Conservation (phyloP, 2,888 invertebrate species). For the Mantis religiosa region DNA sequence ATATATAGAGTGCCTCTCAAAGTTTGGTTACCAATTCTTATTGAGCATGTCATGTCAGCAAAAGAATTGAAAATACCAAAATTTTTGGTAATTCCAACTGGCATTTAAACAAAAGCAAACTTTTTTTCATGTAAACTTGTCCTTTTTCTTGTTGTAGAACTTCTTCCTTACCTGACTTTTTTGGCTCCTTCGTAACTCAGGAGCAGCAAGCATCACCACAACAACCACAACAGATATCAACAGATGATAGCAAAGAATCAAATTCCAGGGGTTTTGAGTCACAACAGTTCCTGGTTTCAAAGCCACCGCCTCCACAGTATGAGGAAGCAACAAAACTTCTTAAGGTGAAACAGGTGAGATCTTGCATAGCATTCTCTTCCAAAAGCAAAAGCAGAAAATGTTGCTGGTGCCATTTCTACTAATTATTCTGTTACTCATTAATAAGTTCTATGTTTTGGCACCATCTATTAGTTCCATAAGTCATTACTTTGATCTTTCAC, state of each 20-base stretch:
- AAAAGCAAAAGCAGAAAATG: too few relatives aligned
- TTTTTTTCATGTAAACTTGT: not conserved
- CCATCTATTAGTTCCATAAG: too few relatives aligned
- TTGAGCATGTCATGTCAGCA: too few relatives aligned
- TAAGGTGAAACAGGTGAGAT: slow-evolving; percentile 41
- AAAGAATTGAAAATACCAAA: too few relatives aligned
- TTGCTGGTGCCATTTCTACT: too few relatives aligned
- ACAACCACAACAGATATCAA: not conserved
- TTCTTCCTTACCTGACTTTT: slow-evolving; percentile 58
- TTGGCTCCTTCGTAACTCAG: slow-evolving; percentile 40
- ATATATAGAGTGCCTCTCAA: too few relatives aligned
- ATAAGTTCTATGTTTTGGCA: too few relatives aligned
- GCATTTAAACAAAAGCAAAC: not conserved
- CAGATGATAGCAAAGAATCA: not conserved
- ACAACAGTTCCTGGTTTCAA: slow-evolving; percentile 37
- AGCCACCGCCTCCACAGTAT: slow-evolving; percentile 64
- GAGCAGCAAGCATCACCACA: not conserved
- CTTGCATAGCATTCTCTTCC: too few relatives aligned
- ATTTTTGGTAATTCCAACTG: not conserved
- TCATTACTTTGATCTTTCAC: too few relatives aligned
- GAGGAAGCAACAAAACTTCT: slow-evolving; percentile 65
- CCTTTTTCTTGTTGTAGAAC: slow-evolving; percentile 38
- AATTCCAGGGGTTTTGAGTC: slow-evolving; percentile 36
- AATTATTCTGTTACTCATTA: too few relatives aligned
- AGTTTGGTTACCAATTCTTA: too few relatives aligned